Evolutionary conservation across 2,113 vertebrate species (phyloP), one percentile per base, ranked within the genome.

Genomic region (Anhinga rufa): DNA sequence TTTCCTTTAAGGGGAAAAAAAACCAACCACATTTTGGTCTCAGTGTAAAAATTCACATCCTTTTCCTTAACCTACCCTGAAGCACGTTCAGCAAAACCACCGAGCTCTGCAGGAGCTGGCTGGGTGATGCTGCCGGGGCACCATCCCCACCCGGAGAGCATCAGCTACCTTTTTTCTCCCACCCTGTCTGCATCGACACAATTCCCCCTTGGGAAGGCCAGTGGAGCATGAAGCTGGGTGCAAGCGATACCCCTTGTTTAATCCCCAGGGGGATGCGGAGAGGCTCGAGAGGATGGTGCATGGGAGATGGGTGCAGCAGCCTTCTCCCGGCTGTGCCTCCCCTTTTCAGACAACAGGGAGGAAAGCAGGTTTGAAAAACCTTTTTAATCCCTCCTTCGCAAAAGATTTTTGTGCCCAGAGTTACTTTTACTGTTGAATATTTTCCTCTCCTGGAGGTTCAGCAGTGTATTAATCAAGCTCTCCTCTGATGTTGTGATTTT

Each of bases 211-310:
- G 72, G 58, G 3, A 40, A 21, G 40, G 25, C 25, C 18, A 5
- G 36, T 4, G 26, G 24, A 36, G 72, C 31, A 16, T 0, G 1
- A 28, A 38, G 11, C 21, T 44, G 68, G 4, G 15, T 38, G 10
- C 16, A 22, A n/a, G 26, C 1, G 9, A 5, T 22, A 13, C 2
- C 55, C 81, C 55, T 32, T 21, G 17, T n/a, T 42, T 29, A 28
- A 22, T 9, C 13, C 75, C 29, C 1, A 10, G 14, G 19, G n/a
- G 19, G 31, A 24, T 1, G 4, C 5, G n/a, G 32, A 20, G n/a
- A 6, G 19, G 24, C 22, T 54, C 2, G 1, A 42, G n/a, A 12
- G 29, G 61, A 20, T 29, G 16, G 22, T 42, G 48, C 42, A 4
- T 1, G 4, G 68, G n/a, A 36, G 42, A n/a, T 7, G 46, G 36